These are phyloP conservation scores for Campoplex capitator DNA, from an alignment of 2,888 invertebrate genomes.

Conservation along the genomic window DNA sequence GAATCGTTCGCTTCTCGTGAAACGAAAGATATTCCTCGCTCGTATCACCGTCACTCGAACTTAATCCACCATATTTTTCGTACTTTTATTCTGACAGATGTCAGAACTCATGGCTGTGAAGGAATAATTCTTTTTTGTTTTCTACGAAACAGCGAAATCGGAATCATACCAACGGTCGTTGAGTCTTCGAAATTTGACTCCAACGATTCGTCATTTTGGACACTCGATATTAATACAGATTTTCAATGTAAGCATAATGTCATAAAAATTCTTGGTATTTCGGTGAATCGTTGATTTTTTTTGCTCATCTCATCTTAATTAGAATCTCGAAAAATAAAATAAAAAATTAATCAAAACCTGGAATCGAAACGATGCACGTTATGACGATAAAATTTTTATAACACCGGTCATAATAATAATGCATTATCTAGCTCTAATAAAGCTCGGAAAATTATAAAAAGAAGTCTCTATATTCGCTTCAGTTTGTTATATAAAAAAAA, in stretches of 20 bases:
- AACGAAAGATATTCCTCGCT: constrained; percentile 15
- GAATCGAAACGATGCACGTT: not conserved
- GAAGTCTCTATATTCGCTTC: not conserved
- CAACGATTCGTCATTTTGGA: not conserved
- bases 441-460: not conserved
- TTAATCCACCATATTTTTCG: constrained; percentile 54
- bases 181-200: not conserved
- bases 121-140: not conserved
- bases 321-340: not conserved
- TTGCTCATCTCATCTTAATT: not conserved
- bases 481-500: constrained; percentile 8
- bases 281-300: not conserved
- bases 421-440: not conserved
- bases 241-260: not conserved
- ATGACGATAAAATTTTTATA: not conserved
- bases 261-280: not conserved
- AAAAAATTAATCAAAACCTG: not conserved
- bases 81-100: not conserved
- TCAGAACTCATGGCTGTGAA: not conserved
- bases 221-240: not conserved
- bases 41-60: constrained; percentile 25
- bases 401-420: not conserved
- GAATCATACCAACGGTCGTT: not conserved
- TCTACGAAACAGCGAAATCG: not conserved
- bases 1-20: constrained; percentile 11